Evolutionary conservation across 2,888 invertebrate genomes (phyloP), one percentile per base, ranked within the genome.

Genomic region (Chrysolina haemoptera): DNA sequence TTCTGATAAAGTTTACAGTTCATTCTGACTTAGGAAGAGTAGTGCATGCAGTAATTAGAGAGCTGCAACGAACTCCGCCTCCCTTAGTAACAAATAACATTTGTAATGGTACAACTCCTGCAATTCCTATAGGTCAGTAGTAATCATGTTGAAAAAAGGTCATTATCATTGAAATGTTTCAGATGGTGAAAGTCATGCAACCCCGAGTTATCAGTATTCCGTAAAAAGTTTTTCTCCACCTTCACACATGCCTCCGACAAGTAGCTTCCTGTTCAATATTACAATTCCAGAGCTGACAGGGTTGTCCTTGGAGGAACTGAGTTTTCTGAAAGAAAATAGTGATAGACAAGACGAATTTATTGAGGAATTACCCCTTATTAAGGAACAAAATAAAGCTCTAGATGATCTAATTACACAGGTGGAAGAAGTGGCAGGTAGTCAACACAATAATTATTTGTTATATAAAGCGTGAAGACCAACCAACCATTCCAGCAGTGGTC

Each of bases 11-110:
- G 91, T 95, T 93, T 83, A 93, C 94, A 18, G 89, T 92, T 55
- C 94, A 95, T 87, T 95, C 95, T 0, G 95, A 95, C 87, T 89
- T 95, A 78, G 94, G 94, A 0, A 90, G 95, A 72, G 93, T 95
- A 3, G 95, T 95, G 0, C 95, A 95, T 86, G 95, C 94, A 20
- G 93, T 95, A 64, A 94, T 94, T 76, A 89, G 95, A 70, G 95
- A 95, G 87, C 94, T 94, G 81, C 93, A 94, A 86, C 90, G 92
- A 82, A 92, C 88, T 84, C 92, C 91, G 76, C 92, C 90, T 68
- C 89, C 89, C 62, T 82, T 91, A 73, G 74, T 75, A 59, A 43
- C 70, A 62, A 77, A 74, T 75, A 46, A 75, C 71, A 62, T 72
- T 10, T 72, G 65, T 76, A 82, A 71, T 76, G 20, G 12, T 16